Percentiles rank a stretch among this genome's conserved stretches.
phyloP scores from a whole-genome alignment of 2,113 vertebrate genomes.

The Neofelis nebulosa region DNA sequence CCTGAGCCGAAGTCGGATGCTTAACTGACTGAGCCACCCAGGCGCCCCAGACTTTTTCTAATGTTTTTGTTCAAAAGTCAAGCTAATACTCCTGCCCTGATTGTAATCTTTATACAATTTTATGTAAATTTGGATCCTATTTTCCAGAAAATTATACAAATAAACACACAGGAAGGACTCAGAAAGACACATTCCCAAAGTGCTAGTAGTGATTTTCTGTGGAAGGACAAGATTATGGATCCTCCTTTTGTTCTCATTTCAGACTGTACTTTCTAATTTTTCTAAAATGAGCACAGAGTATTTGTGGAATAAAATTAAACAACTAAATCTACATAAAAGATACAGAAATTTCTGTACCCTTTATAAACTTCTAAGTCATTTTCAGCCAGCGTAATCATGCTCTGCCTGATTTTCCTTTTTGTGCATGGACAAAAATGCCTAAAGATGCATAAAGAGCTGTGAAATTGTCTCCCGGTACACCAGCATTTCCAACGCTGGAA shows the following conservation, averaged over 20 bases:
- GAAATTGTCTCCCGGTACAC: neutral
- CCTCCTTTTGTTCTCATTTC: neutral
- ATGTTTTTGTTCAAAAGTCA: conserved; percentile 17
- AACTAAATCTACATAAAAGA: neutral
- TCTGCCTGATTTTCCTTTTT: neutral
- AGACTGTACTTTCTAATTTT: neutral
- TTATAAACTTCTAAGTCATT: neutral
- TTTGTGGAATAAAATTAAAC: neutral
- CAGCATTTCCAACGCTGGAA: neutral
- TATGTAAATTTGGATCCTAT: neutral
- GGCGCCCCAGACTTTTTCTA: neutral
- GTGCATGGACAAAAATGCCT: neutral
- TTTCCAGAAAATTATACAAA: neutral
- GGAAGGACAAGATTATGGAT: neutral
- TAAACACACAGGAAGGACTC: neutral
- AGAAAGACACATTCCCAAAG: neutral
- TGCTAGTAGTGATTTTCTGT: neutral
- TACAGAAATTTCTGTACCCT: neutral
- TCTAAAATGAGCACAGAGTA: neutral
- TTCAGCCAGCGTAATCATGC: neutral
- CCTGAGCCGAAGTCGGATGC: too few relatives aligned
- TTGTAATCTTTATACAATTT: neutral
- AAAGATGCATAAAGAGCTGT: neutral
- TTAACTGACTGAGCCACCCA: too few relatives aligned
- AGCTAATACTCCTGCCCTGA: neutral